Evolutionary conservation across 2,888 invertebrate genomes (phyloP), one percentile per base, ranked within the genome.

Genomic region (Phorcus lineatus): DNA sequence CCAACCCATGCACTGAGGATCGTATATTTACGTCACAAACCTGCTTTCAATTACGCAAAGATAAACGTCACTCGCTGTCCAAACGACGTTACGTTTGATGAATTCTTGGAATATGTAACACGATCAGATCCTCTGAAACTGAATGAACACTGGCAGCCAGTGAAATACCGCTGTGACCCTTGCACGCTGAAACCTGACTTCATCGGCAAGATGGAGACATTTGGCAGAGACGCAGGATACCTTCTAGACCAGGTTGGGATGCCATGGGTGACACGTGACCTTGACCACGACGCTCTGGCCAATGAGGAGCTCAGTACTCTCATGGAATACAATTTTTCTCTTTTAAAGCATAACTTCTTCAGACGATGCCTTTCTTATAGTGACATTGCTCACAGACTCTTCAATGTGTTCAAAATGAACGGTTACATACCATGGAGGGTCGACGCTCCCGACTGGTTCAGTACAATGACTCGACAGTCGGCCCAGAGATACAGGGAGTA

Each of bases 61-160:
- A 11, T 47, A 11, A 47, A 47, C 47, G 47, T 47, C 47, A 47
- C 11, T 11, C 9, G 4, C 1, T 84, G 82, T 40, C 77, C 77
- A 13, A 24, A 53, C n/a, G 82, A 81, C 66, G 67, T 82, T 52
- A 70, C 75, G 31, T 81, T 83, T 57, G 55, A 28, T 2, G 81
- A 81, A 24, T 82, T 82, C 66, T 24, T 78, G 62, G 77, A 81
- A 31, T 80, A 31, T 13, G 79, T 83, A 16, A 28, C 28, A 17
- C n/a, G 24, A 3, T 24, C 36, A 31, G 16, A 55, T 7, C 77
- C 75, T 36, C 13, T n/a, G 9, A 13, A 2, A 17, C 53, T 81
- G 19, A 82, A 83, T 66, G 82, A 82, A 47, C 84, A 84, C 77
- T 84, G 84, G 84, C 28, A 36, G 17, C 84, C 84, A 17, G 74